Evolutionary conservation across 2,113 vertebrate genomes (phyloP).

Genomic region (Sula dactylatra): DNA sequence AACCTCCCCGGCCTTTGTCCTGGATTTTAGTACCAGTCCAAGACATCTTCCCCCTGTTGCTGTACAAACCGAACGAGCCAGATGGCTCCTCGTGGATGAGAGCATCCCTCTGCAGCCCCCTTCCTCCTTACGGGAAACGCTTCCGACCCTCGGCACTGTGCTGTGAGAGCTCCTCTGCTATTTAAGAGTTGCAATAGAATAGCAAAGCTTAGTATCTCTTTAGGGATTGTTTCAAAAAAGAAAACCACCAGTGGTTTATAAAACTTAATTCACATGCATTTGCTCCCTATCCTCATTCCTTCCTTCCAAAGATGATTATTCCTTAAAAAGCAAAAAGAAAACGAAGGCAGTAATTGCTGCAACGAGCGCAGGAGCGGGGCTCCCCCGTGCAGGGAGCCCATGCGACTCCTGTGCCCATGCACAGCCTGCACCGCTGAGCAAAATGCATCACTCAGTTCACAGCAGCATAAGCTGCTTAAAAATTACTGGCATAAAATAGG

Average conservation of each 20-base stretch:
- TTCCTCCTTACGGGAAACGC: not conserved
- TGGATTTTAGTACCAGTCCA: accelerated
- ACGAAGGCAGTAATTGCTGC: not conserved
- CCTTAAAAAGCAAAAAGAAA: not conserved
- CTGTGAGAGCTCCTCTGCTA: not conserved
- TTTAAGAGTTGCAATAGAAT: not conserved
- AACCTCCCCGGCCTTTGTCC: not conserved
- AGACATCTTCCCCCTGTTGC: not conserved
- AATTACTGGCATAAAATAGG: not conserved
- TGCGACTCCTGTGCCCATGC: not conserved
- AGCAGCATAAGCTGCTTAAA: slow-evolving; percentile 4
- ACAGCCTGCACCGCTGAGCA: not conserved
- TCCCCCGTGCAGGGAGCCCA: not conserved
- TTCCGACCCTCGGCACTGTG: not conserved
- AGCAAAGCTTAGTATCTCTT: not conserved
- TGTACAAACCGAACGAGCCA: not conserved
- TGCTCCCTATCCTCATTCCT: not conserved
- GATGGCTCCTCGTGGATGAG: not conserved
- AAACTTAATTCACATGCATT: not conserved
- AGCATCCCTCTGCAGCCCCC: not conserved
- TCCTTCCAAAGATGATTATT: not conserved
- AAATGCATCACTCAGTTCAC: not conserved
- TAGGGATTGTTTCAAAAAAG: not conserved
- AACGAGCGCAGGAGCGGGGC: not conserved
- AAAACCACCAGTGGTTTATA: not conserved